Conservation (phyloP, 2,888 invertebrate genomes). For the Acanthacorydalis orientalis region DNA sequence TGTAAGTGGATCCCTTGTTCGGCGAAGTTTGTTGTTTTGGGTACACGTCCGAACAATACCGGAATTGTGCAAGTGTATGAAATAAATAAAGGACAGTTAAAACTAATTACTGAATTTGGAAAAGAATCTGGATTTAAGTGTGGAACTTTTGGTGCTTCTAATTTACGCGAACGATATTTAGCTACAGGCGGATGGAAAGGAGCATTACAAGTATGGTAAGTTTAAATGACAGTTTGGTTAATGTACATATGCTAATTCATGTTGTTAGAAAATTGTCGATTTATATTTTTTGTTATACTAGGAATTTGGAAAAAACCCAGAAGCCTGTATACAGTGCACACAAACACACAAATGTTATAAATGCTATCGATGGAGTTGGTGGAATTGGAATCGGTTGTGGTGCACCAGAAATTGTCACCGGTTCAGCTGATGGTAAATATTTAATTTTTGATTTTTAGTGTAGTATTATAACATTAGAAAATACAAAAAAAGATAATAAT, state of each 20-base stretch:
- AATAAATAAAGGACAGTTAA: constrained; percentile 54
- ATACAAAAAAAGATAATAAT: neutral
- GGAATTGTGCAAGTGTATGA: constrained; percentile 75
- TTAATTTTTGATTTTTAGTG: no score
- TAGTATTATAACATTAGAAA: no score
- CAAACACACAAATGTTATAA: constrained; percentile 73
- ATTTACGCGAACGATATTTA: constrained; percentile 58
- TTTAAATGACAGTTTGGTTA: constrained; percentile 6
- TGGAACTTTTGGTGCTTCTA: constrained; percentile 82
- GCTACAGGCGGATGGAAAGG: constrained; percentile 87
- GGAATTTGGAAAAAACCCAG: constrained; percentile 62
- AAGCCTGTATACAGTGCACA: constrained; percentile 61
- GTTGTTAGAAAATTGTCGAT: no score
- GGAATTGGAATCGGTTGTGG: constrained; percentile 66
- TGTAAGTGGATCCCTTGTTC: constrained; percentile 93
- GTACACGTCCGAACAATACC: constrained; percentile 68
- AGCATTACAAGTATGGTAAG: constrained; percentile 65
- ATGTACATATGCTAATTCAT: neutral
- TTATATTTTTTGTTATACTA: constrained; percentile 21
- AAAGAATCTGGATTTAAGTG: constrained; percentile 81
- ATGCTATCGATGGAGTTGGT: constrained; percentile 80
- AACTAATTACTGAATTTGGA: constrained; percentile 54
- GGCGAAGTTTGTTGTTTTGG: constrained; percentile 80
- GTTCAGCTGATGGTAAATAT: constrained; percentile 68
- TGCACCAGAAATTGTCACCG: constrained; percentile 89